Evolutionary conservation across 2,113 vertebrate genomes (phyloP), one percentile per base, ranked within the genome.

Genomic region (Megaptera novaeangliae): DNA sequence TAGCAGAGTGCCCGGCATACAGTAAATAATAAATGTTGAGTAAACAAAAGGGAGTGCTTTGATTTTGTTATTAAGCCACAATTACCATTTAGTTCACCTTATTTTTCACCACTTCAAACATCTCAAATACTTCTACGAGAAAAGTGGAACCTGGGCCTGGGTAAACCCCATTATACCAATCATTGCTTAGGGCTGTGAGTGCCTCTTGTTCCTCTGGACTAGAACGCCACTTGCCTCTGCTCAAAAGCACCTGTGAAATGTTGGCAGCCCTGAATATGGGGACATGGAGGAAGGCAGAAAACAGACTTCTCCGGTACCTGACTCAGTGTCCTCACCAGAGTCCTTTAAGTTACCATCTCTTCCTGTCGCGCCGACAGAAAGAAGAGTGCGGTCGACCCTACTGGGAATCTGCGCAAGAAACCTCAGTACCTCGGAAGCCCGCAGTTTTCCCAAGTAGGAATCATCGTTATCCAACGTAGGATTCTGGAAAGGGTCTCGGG

Each of bases 401-500:
- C 41, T 2, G 69, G 83, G 46, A 68, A 72, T 87, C 74, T 55
- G 85, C 3, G 2, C 55, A 39, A 57, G 71, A 94, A 92, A 44
- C 44, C 63, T 77, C 69, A 87, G 36, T 98, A 99, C 99, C 99
- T 98, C 98, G 98, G 44, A 83, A 93, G 84, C 57, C 95, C 31
- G 91, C 93, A 4, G 39, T 89, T 93, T 98, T 52, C 98, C 98
- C 39, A 96, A 88, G 61, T 98, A 97, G 44, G 96, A 97, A 55
- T 98, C 85, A 88, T 98, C 98, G n/a, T 98, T 99, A 90, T 99
- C 98, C 72, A 94, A 90, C 77, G 94, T 91, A 1, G 98, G 97
- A 31, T 92, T 98, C 10, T 98, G 96, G 78, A 98, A 99, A 69
- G 99, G 98, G 83, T 99, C 98, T 85, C 98, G 97, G 9, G 95